Evolutionary conservation across 2,888 invertebrate species (phyloP), one percentile per base, ranked within the genome.

Genomic region (Tricholauxania praeusta): DNA sequence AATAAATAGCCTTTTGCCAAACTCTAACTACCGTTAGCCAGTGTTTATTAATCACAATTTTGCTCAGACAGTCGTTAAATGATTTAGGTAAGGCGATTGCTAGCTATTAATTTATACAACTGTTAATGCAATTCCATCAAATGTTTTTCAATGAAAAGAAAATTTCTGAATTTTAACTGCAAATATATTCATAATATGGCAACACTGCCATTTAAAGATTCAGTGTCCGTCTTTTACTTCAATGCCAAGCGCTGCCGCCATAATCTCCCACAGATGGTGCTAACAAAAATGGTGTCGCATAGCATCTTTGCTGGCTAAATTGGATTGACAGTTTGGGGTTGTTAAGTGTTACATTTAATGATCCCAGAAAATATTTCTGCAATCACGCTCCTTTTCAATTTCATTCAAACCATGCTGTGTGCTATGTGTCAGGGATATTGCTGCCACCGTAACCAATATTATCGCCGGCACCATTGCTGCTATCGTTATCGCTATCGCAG

Each of bases 341-440:
- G 78, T 81, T 72, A 80, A 80, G 77, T 79, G 78, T 80, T 75
- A 77, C 75, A 80, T 80, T 81, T 83, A 82, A 84, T 82, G 82
- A 84, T 81, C 82, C 78, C 80, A 78, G 79, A 78, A 80, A 80
- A 79, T 77, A 79, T 79, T 76, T 77, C 70, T 72, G 76, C 75
- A 78, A 79, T 79, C 76, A 75, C 75, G 77, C 77, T 78, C 75
- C 62, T 52, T 60, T 70, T 70, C 70, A 39, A 39, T 70, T 62
- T 47, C 62, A 62, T 52, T 70, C 62, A 53, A 62, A 52, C 15
- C 22, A 62, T 70, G 32, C 52, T 52, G 19, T 47, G 49, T 51
- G 19, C 19, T 19, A 28, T 22, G n/a, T 28, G 19, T 59, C 19
- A 14, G 22, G 48, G 28, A 14, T 59, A 17, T 28, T 60, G 28